Evolutionary conservation across 2,797 vertebrate genomes (phyloP).

Genomic region (Acestrorhynchus altus): DNA sequence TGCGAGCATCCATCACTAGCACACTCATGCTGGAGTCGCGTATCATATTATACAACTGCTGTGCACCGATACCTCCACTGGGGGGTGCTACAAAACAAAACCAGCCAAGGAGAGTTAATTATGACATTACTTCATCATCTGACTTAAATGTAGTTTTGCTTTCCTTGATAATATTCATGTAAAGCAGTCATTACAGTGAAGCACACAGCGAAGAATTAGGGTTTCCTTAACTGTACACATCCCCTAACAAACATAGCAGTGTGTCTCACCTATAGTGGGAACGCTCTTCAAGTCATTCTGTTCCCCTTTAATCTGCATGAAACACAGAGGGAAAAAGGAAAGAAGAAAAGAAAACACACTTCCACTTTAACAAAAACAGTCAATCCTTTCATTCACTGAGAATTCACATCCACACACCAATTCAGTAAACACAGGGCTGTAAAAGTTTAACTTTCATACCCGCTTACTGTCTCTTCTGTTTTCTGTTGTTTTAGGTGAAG

Average conservation of each 20-base stretch:
- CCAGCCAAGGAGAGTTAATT: constrained; percentile 13
- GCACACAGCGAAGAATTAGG: too few species aligned
- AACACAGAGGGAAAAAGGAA: constrained; percentile 1
- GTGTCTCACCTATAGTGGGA: constrained; percentile 79
- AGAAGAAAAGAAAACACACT: not conserved
- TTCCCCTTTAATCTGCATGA: constrained; percentile 84
- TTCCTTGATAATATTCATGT: too few species aligned
- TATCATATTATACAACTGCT: constrained; percentile 92
- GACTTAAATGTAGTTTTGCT: too few species aligned
- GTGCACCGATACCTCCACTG: constrained; percentile 85
- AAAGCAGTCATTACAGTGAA: too few species aligned
- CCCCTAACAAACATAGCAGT: not conserved
- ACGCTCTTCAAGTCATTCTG: constrained; percentile 77
- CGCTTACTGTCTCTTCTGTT: constrained; percentile 84
- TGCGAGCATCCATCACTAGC: constrained; percentile 93
- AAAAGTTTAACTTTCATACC: constrained; percentile 66
- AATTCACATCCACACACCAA: not conserved
- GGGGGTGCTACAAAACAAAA: constrained; percentile 53
- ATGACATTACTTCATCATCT: too few species aligned
- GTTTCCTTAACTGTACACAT: not conserved
- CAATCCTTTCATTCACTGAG: not conserved
- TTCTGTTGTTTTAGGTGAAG: constrained; percentile 72
- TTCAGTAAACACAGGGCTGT: not conserved
- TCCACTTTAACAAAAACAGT: not conserved
- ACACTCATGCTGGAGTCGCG: constrained; percentile 83